A percentile compares a stretch with the other conserved stretches of the same genome.
phyloP scores from a whole-genome alignment of 1,140 invertebrate species.

The Dysdera silvatica region DNA sequence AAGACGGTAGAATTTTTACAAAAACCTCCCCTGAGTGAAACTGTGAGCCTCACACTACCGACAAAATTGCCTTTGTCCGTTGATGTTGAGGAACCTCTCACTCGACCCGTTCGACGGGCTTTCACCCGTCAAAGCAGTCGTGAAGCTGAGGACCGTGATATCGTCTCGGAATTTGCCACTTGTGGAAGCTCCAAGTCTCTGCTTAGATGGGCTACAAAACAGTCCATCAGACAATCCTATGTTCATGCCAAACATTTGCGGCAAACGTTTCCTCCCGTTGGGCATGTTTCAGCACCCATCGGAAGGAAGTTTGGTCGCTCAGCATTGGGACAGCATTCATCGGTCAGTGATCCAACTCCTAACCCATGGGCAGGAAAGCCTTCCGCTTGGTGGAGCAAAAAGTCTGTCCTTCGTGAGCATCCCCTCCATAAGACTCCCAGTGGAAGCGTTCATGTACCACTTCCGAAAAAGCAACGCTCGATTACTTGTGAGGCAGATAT shows the following conservation, averaged over 20 bases:
- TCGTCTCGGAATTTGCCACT: constrained; percentile 17
- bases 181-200: constrained; percentile 19
- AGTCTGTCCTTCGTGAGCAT: constrained; percentile 20
- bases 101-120: not conserved
- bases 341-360: constrained; percentile 13
- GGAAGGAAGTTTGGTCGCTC: constrained; percentile 11
- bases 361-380: constrained; percentile 20
- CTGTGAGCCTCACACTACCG: too few relatives aligned
- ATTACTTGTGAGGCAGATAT: constrained; percentile 64
- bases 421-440: constrained; percentile 45
- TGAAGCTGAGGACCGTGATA: constrained; percentile 24
- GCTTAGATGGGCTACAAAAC: constrained; percentile 23
- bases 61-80: too few relatives aligned
- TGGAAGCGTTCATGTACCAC: constrained; percentile 55
- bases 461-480: constrained; percentile 48
- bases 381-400: constrained; percentile 21
- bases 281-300: constrained; percentile 14
- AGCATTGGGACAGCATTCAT: constrained; percentile 2
- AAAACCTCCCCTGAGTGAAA: too few relatives aligned
- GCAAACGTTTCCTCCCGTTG: constrained; percentile 34
- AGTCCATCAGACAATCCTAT: constrained; percentile 28
- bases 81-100: not conserved
- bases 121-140: constrained; percentile 20
- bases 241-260: constrained; percentile 30
- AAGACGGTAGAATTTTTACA: too few relatives aligned